Evolutionary conservation across 2,797 vertebrate genomes (phyloP).

Genomic region (Megaceryle alcyon): DNA sequence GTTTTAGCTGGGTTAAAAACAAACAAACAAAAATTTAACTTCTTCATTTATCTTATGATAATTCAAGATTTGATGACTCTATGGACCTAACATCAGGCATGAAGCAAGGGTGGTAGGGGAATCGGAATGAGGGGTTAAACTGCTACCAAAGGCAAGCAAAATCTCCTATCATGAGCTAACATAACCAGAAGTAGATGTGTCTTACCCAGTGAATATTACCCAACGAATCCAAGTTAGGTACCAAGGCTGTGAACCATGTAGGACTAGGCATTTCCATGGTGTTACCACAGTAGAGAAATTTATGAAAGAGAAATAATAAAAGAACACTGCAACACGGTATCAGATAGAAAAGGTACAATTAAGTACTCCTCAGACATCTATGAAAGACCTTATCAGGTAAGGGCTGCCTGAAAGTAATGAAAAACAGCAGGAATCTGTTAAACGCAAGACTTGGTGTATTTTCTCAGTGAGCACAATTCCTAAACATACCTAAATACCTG

Average conservation of each 20-base stretch:
- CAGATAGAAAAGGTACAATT: neutral
- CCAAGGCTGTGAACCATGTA: neutral
- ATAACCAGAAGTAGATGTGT: neutral
- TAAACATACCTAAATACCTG: neutral
- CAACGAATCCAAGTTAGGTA: neutral
- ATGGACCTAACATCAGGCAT: neutral
- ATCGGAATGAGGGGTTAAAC: neutral
- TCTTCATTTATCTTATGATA: neutral
- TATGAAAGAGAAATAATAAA: neutral
- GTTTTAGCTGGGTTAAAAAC: neutral
- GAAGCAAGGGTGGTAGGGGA: neutral
- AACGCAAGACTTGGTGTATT: neutral
- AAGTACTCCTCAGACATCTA: neutral
- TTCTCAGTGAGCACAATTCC: neutral
- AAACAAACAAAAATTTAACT: neutral
- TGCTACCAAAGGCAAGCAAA: neutral
- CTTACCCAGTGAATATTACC: neutral
- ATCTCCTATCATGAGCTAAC: neutral
- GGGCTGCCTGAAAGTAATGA: neutral
- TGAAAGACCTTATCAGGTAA: neutral
- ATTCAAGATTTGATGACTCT: neutral
- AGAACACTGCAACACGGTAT: neutral
- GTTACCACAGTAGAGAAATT: neutral
- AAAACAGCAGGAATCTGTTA: neutral
- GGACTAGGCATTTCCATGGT: rapidly evolving